Conservation (phyloP, 2,888 invertebrate genomes). For the Cremastinae sp. region DNA sequence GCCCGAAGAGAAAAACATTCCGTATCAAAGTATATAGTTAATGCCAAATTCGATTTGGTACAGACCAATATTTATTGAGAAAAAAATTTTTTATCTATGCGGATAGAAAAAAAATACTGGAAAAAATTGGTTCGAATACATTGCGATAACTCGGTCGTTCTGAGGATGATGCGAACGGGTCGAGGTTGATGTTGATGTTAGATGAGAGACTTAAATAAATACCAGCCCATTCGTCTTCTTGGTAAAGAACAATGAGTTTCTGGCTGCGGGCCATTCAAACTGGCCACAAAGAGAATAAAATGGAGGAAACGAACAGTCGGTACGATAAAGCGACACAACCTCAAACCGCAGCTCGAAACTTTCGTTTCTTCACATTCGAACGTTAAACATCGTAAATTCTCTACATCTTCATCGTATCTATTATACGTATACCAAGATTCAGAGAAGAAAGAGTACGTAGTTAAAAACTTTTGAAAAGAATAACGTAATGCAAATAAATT, state of each 20-base stretch:
- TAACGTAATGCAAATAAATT: too few species aligned
- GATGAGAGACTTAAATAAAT: conserved; percentile 66
- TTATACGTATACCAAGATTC: too few species aligned
- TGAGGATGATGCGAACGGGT: conserved; percentile 1
- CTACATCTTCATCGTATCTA: conserved; percentile 1
- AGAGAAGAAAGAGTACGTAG: too few species aligned
- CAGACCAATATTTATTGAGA: too few species aligned
- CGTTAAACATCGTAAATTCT: conserved; percentile 22
- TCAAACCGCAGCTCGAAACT: conserved; percentile 39
- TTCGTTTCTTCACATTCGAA: conserved; percentile 42
- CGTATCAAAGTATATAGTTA: too few species aligned
- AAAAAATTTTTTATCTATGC: background rate
- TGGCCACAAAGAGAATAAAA: conserved; percentile 9
- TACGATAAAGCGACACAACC: conserved; percentile 8
- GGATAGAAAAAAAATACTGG: background rate
- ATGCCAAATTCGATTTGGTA: too few species aligned
- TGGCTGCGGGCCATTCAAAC: conserved; percentile 66
- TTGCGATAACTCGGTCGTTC: too few species aligned
- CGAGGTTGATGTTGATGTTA: conserved; percentile 59
- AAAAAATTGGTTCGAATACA: background rate
- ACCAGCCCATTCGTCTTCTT: conserved; percentile 63
- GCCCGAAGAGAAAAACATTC: too few species aligned
- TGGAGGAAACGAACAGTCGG: background rate
- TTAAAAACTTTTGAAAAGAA: too few species aligned
- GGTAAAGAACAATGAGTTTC: conserved; percentile 65